phyloP scores from a whole-genome alignment of 2,113 vertebrate genomes.

The Strix uralensis region DNA sequence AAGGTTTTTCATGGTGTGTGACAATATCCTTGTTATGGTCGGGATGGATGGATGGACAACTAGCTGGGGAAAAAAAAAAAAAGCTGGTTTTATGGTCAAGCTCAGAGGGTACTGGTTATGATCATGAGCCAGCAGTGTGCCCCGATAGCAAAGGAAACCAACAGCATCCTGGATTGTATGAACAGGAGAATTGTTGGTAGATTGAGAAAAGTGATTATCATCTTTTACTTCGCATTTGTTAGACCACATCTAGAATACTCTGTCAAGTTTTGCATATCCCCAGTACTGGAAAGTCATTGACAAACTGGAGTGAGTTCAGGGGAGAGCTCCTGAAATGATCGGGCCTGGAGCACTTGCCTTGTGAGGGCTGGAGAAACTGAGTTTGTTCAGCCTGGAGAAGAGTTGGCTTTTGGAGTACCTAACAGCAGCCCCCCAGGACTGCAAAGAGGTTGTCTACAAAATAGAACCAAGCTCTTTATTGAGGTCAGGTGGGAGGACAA shows the following conservation, averaged over 20 bases:
- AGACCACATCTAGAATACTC: not conserved
- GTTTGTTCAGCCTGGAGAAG: not conserved
- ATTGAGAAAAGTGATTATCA: not conserved
- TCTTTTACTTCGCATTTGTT: not conserved
- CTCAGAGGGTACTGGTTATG: not conserved
- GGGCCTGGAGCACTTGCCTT: not conserved
- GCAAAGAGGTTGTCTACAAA: not conserved
- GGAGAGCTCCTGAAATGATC: not conserved
- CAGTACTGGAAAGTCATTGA: not conserved
- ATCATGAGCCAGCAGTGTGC: not conserved
- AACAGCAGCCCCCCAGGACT: not conserved
- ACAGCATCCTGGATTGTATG: not conserved
- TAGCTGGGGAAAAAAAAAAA: too few species aligned
- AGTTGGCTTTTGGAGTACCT: not conserved
- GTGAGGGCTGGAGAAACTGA: not conserved
- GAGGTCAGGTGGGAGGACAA: not conserved
- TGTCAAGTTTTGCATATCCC: not conserved
- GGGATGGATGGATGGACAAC: not conserved
- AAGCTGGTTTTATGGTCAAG: not conserved
- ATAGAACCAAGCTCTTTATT: not conserved
- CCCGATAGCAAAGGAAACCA: not conserved
- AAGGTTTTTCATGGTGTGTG: not conserved
- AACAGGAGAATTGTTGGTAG: not conserved
- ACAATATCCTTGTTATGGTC: not conserved
- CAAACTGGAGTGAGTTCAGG: not conserved